phyloP scores from a whole-genome alignment of 2,888 invertebrate genomes.

The Melinaea menophilus region DNA sequence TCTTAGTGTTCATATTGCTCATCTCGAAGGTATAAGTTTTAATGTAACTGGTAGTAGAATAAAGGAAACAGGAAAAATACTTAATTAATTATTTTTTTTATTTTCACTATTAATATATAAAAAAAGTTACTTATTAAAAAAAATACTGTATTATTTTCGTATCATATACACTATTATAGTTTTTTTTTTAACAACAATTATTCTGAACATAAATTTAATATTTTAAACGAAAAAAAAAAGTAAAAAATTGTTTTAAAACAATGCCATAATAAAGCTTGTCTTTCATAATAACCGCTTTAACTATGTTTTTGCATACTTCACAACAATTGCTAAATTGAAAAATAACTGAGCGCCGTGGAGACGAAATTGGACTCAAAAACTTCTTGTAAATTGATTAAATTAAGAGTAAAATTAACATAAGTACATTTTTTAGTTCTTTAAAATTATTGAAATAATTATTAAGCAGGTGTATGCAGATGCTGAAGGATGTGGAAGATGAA shows the following conservation, averaged over 20 bases:
- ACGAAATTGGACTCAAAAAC: too few species aligned
- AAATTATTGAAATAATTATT: background rate
- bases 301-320: background rate
- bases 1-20: too few species aligned
- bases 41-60: too few species aligned
- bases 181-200: background rate
- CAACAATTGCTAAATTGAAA: background rate
- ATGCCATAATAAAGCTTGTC: background rate
- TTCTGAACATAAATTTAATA: background rate
- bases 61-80: too few species aligned
- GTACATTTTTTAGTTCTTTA: too few species aligned
- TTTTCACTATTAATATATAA: background rate
- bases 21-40: too few species aligned
- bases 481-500: conserved; percentile 22
- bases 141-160: too few species aligned
- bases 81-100: too few species aligned
- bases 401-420: background rate
- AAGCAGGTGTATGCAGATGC: conserved; percentile 27
- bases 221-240: background rate
- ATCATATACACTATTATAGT: background rate
- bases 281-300: background rate
- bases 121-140: background rate
- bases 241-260: background rate
- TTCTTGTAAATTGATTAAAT: too few species aligned
- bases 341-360: background rate